Evolutionary conservation across 2,113 vertebrate species (phyloP).

Genomic region (Ranitomeya variabilis): DNA sequence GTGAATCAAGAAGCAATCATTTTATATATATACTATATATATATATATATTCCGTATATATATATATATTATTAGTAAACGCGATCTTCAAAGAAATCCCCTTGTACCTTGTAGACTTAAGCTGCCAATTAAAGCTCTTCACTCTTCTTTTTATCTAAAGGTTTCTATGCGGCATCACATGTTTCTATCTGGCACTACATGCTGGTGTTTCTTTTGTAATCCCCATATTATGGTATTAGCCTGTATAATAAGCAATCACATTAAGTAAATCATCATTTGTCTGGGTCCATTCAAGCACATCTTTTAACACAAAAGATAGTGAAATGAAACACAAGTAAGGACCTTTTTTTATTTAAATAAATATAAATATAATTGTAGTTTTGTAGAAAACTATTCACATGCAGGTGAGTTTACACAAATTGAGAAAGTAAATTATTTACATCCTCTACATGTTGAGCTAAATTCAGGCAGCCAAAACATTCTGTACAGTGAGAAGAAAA

Average conservation of each 20-base stretch:
- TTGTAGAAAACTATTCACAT: conserved; percentile 85
- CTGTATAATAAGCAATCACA: conserved; percentile 4
- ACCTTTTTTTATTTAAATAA: conserved; percentile 87
- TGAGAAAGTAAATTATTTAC: conserved; percentile 60
- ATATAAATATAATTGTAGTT: conserved; percentile 89
- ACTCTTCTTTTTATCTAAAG: not conserved
- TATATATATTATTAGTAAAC: not conserved
- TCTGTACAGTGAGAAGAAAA: conserved; percentile 46
- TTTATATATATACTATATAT: no score
- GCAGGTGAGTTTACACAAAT: conserved; percentile 64
- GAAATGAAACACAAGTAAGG: not conserved
- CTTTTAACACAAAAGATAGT: not conserved
- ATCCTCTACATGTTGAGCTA: conserved; percentile 61
- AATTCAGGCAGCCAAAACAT: conserved; percentile 31
- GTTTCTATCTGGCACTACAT: not conserved
- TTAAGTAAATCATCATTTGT: not conserved
- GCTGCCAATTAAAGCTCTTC: not conserved
- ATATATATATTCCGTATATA: no score
- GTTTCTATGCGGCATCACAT: not conserved
- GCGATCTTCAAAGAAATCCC: not conserved
- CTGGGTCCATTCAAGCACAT: not conserved
- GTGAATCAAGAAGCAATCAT: no score
- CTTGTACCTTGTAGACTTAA: not conserved
- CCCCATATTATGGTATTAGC: not conserved
- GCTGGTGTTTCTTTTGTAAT: conserved; percentile 11